A percentile compares a stretch with the other conserved stretches of the same genome.
phyloP scores from a whole-genome alignment of 1,140 invertebrate species.

The Drosophila littoralis region DNA sequence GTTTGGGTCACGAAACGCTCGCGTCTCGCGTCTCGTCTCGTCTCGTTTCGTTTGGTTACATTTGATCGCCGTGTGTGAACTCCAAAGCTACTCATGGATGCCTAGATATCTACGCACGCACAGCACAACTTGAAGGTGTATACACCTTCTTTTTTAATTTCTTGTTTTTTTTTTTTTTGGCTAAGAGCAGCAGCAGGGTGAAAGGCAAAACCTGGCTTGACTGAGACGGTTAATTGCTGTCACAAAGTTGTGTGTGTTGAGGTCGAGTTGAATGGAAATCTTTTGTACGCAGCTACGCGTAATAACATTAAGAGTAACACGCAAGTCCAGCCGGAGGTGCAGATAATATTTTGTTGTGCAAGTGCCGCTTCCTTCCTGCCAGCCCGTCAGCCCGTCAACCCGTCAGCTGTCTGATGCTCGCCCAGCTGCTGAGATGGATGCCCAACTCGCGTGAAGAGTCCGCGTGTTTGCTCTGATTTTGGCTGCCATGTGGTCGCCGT shows the following conservation, averaged over 20 bases:
- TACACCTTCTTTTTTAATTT: slow-evolving; percentile 17
- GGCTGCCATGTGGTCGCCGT: slow-evolving; percentile 33
- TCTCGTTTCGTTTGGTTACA: slow-evolving; percentile 21
- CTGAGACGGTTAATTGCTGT: slow-evolving; percentile 80
- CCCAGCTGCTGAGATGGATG: slow-evolving; percentile 39
- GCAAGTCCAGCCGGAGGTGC: slow-evolving; percentile 74
- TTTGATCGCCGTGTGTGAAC: slow-evolving; percentile 35
- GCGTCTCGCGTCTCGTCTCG: slow-evolving; percentile 16
- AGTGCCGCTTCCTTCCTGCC: slow-evolving; percentile 68
- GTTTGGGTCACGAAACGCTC: slow-evolving; percentile 79
- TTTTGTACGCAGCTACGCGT: slow-evolving; percentile 43
- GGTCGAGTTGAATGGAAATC: slow-evolving; percentile 61
- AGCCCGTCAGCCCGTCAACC: slow-evolving; percentile 24
- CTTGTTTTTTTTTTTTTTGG: slow-evolving; percentile 18
- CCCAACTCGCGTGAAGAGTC: slow-evolving; percentile 1
- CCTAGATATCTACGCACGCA: slow-evolving; percentile 23
- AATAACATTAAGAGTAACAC: slow-evolving; percentile 47
- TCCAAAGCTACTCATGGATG: slow-evolving; percentile 59
- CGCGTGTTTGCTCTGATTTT: slow-evolving; percentile 53
- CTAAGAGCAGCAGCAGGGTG: slow-evolving; percentile 30
- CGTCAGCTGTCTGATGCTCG: slow-evolving; percentile 57
- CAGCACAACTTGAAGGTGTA: slow-evolving; percentile 19
- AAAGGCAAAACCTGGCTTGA: slow-evolving; percentile 62
- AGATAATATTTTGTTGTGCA: slow-evolving; percentile 76
- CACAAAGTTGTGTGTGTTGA: slow-evolving; percentile 59